Evolutionary conservation across 1,140 invertebrate species (phyloP), one percentile per base, ranked within the genome.

Genomic region (Agrypnia vestita): DNA sequence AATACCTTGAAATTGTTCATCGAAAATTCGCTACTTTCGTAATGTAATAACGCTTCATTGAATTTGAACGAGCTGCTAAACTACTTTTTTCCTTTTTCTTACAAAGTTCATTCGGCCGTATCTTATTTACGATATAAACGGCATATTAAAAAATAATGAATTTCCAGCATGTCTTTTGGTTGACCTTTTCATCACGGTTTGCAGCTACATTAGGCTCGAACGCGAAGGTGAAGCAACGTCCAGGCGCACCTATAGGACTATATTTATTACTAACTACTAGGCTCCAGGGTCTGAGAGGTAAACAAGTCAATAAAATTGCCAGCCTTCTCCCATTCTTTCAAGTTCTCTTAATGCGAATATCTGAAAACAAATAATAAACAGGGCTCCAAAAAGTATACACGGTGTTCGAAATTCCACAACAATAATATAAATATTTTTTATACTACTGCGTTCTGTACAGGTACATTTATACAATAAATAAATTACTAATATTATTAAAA

Each of bases 281-380:
- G 25, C 6, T 35, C 25, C 62, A 43, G 44, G 64, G 8, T 19
- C 15, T 13, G 64, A 44, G 81, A 75, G 73, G 81, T 83, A 83
- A 83, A 80, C 81, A 80, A 83, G 81, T 83, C 81, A 83, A 83
- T 83, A 83, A 83, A 83, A 83, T 83, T 76, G 80, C 81, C 81
- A 61, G 74, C 59, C 81, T 44, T 64, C 74, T 15, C 43, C 75
- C 80, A 61, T 78, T 49, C 43, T 56, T 55, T 59, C 35, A 46
- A 49, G 64, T 74, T 75, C 80, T 56, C 67, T 80, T 56, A 17
- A 74, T 73, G 73, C 44, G 79, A 79, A 62, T 73, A 61, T 73
- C 44, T n/a, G 4, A 19, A 43, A 78, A 80, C 81, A 80, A 83
- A 80, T 78, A 75, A 83, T 83, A 76, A 80, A 83, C 80, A 75